A percentile compares a stretch with the other conserved stretches of the same genome.
Conservation (phyloP, 1,140 invertebrate genomes). For the Asbolus verrucosus region DNA sequence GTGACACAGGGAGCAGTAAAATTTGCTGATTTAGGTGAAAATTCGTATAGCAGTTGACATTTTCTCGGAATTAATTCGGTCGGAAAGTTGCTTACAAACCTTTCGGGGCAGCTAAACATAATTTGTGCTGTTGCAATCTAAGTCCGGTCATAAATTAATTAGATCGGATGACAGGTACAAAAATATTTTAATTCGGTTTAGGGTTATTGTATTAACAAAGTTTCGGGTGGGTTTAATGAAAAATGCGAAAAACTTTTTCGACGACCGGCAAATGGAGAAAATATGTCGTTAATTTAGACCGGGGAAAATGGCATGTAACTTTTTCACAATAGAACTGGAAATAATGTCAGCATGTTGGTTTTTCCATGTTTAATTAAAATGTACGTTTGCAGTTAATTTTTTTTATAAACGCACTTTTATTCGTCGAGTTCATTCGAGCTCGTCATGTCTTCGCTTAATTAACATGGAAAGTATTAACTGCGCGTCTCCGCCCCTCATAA, state of each 20-base stretch:
- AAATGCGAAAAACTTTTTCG: not conserved
- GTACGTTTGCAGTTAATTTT: conserved; percentile 1
- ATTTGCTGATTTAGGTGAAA: conserved; percentile 34
- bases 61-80: conserved; percentile 27
- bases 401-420: not conserved
- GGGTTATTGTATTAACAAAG: conserved; percentile 4
- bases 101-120: conserved; percentile 11
- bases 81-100: conserved; percentile 31
- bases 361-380: conserved; percentile 21
- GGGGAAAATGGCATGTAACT: conserved; percentile 1
- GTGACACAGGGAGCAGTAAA: conserved; percentile 3
- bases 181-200: conserved; percentile 19
- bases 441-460: conserved; percentile 7
- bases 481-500: conserved; percentile 5
- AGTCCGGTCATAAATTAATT: conserved; percentile 28
- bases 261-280: not conserved
- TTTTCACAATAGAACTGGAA: not conserved
- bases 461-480: not conserved
- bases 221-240: not conserved
- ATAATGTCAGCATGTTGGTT: conserved; percentile 1
- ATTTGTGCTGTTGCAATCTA: not conserved
- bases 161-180: conserved; percentile 8
- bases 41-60: conserved; percentile 19
- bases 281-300: conserved; percentile 5
- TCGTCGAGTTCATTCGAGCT: not conserved